These are phyloP conservation scores for Gasterosteus aculeatus DNA, from an alignment of 2,113 vertebrate genomes.

Conservation along the genomic window DNA sequence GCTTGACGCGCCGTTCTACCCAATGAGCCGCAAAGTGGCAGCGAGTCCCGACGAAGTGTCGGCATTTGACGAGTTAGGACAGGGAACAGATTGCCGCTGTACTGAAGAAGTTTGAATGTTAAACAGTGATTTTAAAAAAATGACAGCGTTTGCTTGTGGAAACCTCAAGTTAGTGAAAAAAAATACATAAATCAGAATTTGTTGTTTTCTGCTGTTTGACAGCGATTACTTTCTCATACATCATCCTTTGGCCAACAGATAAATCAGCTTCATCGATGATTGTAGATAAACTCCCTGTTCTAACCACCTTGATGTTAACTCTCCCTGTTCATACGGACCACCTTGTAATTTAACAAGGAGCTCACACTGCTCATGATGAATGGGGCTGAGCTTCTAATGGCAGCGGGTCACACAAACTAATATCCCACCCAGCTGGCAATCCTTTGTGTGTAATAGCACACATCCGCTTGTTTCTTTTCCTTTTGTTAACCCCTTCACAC, in stretches of 20 bases:
- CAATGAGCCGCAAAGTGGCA: neutral
- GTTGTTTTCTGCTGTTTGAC: slow-evolving; percentile 28
- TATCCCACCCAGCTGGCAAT: slow-evolving; percentile 48
- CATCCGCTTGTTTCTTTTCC: slow-evolving; percentile 45
- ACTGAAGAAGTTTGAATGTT: slow-evolving; percentile 11
- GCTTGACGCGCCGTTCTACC: neutral
- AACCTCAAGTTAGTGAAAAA: slow-evolving; percentile 8
- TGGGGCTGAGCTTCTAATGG: slow-evolving; percentile 56
- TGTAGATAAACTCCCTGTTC: slow-evolving; percentile 38
- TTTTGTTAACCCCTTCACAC: slow-evolving; percentile 34
- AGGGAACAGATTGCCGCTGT: neutral
- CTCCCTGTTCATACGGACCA: slow-evolving; percentile 23
- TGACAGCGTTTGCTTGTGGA: neutral
- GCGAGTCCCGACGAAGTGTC: neutral
- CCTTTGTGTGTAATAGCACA: slow-evolving; percentile 49
- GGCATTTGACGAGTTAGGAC: neutral
- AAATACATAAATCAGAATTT: slow-evolving; percentile 4
- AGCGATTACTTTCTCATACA: slow-evolving; percentile 25
- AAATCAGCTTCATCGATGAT: slow-evolving; percentile 34
- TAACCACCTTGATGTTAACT: slow-evolving; percentile 46
- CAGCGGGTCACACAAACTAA: slow-evolving; percentile 65
- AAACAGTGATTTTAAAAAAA: slow-evolving; percentile 22
- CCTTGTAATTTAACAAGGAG: slow-evolving; percentile 49
- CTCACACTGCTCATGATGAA: slow-evolving; percentile 66
- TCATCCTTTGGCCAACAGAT: slow-evolving; percentile 30